Base-by-base conservation (phyloP, 2,888 invertebrate genomes). In the Tipula vernalis region DNA sequence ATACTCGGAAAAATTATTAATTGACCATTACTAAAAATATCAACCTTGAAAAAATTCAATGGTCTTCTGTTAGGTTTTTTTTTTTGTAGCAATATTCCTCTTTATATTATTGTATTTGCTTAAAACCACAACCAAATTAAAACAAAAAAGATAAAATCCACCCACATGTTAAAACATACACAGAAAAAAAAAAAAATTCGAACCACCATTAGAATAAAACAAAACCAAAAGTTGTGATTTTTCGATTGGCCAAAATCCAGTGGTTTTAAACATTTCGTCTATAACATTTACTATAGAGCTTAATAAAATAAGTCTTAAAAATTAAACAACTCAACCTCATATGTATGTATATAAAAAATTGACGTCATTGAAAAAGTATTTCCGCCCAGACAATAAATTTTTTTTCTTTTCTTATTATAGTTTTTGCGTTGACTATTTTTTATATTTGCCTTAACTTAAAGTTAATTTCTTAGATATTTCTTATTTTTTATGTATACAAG, bases 291-390 rank as follows among this genome's bases (percentile, higher is more conserved):
- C 71, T 28, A n/a, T n/a, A 71, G 10, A 12, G 51, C 51, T 44
- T n/a, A 51, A 51, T 51, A 12, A 44, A 44, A 44, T 51, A 51
- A n/a, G n/a, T n/a, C n/a, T n/a, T n/a, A 51, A 15, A 51, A 10
- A 12, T 28, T 28, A 71, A 71, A 71, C 28, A 18, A 71, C 71
- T 71, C 71, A 5, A 51, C 15, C 51, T 51, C 28, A 15, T 51
- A 51, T 15, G 15, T 51, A 51, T 15, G 15, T 51, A 15, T 51
- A 51, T 15, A 1, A 28, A 28, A 44, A 71, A 71, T 71, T 71
- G 71, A 71, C 71, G 71, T 71, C 71, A 71, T 71, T 71, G 71
- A 71, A 71, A 71, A 71, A 71, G 71, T 71, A 71, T 71, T 71
- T 71, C 71, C 71, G 71, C 71, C 71, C 71, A 71, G 71, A 71